phyloP scores from a whole-genome alignment of 2,888 invertebrate genomes.

The Unio pictorum region DNA sequence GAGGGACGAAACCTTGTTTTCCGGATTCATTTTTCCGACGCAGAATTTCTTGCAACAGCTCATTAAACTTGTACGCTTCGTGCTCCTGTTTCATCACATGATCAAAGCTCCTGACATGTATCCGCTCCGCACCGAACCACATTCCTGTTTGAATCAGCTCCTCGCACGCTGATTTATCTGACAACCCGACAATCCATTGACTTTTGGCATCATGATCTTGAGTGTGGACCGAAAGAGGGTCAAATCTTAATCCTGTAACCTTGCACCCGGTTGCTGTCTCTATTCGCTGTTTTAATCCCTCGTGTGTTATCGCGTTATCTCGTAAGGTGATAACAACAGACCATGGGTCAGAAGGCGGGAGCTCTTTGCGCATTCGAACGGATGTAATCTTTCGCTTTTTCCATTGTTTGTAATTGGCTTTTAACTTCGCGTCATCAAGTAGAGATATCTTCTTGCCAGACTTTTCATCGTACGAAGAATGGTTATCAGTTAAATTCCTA shows the following conservation, averaged over 20 bases:
- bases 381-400: conserved; percentile 36
- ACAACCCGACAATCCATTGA: conserved; percentile 44
- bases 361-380: conserved; percentile 37
- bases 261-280: conserved; percentile 29
- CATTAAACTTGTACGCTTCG: conserved; percentile 39
- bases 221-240: conserved; percentile 41
- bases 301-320: conserved; percentile 34
- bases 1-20: too few species aligned
- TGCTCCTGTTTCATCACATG: conserved; percentile 46
- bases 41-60: conserved; percentile 21
- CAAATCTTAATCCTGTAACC: conserved; percentile 36
- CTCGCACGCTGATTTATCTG: conserved; percentile 24
- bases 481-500: not conserved
- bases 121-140: conserved; percentile 26
- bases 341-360: conserved; percentile 32
- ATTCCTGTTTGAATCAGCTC: conserved; percentile 29
- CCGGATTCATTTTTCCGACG: not conserved
- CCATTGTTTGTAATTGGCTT: conserved; percentile 37
- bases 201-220: conserved; percentile 31
- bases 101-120: conserved; percentile 35
- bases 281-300: conserved; percentile 31
- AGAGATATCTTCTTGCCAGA: conserved; percentile 12
- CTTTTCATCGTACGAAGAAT: not conserved
- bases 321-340: conserved; percentile 33
- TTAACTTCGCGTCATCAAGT: conserved; percentile 33